A percentile compares a stretch with the other conserved stretches of the same genome.
These are phyloP conservation scores for Pseudobourletiella spinata DNA, from an alignment of 1,140 invertebrate species.

Conservation along the genomic window DNA sequence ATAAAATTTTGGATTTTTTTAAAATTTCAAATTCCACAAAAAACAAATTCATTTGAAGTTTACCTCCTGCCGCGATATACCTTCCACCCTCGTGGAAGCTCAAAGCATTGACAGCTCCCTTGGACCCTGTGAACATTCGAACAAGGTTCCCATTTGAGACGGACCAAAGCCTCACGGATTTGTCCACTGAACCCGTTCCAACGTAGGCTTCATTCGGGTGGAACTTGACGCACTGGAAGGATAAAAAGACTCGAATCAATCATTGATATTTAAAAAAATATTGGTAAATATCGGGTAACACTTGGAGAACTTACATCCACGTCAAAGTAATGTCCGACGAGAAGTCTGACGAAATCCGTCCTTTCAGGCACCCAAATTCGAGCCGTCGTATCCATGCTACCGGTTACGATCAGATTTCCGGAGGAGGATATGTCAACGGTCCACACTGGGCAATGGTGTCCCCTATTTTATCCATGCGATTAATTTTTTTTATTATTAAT, in stretches of 20 bases:
- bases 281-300: no score
- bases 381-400: conserved; percentile 72
- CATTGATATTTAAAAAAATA: no score
- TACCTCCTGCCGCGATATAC: conserved; percentile 56
- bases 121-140: conserved; percentile 52
- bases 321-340: conserved; percentile 71
- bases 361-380: conserved; percentile 75
- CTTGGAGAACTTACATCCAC: conserved; percentile 64
- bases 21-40: neutral
- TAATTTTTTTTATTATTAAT: neutral
- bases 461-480: conserved; percentile 41
- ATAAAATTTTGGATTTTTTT: no score
- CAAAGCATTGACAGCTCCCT: conserved; percentile 51
- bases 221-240: conserved; percentile 61
- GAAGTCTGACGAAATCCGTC: conserved; percentile 65
- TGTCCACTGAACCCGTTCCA: conserved; percentile 67
- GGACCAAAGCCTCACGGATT: conserved; percentile 64
- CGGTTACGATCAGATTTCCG: conserved; percentile 45
- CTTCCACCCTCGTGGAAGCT: conserved; percentile 62
- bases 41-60: neutral
- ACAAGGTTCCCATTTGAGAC: conserved; percentile 52
- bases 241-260: conserved; percentile 10
- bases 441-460: conserved; percentile 37
- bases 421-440: conserved; percentile 26
- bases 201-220: conserved; percentile 73